Percentiles rank a stretch among this genome's conserved stretches.
Evolutionary conservation across 2,888 invertebrate genomes (phyloP).

Genomic region (Clistopyga incitator): DNA sequence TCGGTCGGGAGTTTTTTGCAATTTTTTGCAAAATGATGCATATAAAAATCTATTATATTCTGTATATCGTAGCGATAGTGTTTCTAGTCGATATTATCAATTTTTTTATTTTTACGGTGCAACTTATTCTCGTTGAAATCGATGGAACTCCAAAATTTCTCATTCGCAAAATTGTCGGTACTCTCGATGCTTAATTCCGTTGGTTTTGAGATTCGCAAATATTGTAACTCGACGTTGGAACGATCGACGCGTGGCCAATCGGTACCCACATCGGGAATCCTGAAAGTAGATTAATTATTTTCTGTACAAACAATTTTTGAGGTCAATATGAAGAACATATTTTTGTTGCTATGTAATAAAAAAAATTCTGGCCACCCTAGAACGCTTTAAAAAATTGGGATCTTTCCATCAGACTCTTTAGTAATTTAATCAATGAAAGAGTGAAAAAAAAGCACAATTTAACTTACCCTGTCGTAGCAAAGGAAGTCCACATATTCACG

Average conservation of each 20-base stretch:
- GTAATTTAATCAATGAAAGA: too few species aligned
- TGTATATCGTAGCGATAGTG: too few species aligned
- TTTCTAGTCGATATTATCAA: too few species aligned
- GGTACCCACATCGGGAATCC: conserved; percentile 83
- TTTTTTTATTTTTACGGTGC: too few species aligned
- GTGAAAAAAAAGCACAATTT: not conserved
- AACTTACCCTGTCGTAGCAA: conserved; percentile 14
- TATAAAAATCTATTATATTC: too few species aligned
- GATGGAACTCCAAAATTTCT: conserved; percentile 87
- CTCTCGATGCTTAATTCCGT: conserved; percentile 84
- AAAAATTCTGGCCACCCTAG: not conserved
- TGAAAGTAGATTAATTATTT: conserved; percentile 71
- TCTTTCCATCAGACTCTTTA: too few species aligned
- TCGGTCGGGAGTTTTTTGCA: too few species aligned
- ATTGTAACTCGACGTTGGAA: conserved; percentile 83
- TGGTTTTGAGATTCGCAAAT: conserved; percentile 86
- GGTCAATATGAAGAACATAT: too few species aligned
- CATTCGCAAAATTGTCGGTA: conserved; percentile 84
- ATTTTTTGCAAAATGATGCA: too few species aligned
- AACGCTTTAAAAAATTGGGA: not conserved
- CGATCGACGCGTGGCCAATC: conserved; percentile 85
- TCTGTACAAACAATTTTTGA: too few species aligned
- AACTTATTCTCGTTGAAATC: conserved; percentile 87
- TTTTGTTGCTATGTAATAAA: too few species aligned
- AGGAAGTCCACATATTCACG: not conserved